phyloP scores from a whole-genome alignment of 2,888 invertebrate species.

The Temnothorax rugatulus region DNA sequence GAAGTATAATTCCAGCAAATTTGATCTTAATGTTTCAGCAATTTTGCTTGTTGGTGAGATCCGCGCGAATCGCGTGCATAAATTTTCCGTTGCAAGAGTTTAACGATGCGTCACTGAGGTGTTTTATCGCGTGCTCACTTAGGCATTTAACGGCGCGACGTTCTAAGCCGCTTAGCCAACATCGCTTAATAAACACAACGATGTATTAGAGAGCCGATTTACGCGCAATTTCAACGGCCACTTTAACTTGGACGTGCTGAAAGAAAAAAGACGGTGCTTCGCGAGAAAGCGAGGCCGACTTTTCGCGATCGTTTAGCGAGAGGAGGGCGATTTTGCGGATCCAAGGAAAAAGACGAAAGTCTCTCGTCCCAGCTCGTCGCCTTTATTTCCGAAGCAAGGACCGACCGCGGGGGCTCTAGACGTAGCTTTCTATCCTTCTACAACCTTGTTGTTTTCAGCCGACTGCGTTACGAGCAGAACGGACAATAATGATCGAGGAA shows the following conservation, averaged over 20 bases:
- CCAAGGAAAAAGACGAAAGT: conserved; percentile 1
- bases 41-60: neutral
- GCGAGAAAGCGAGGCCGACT: conserved; percentile 43
- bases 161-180: conserved; percentile 8
- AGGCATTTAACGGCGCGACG: conserved; percentile 12
- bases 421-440: conserved; percentile 79
- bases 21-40: neutral
- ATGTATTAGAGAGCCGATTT: conserved; percentile 16
- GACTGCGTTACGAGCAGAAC: conserved; percentile 74
- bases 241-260: conserved; percentile 5
- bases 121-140: conserved; percentile 36
- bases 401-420: conserved; percentile 66
- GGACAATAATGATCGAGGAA: conserved; percentile 70
- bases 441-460: conserved; percentile 85
- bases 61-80: neutral
- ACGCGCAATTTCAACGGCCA: neutral
- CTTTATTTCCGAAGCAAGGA: conserved; percentile 66
- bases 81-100: conserved; percentile 3
- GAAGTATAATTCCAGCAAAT: neutral
- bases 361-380: conserved; percentile 57
- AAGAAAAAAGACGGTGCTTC: neutral
- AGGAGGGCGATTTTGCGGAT: conserved; percentile 32
- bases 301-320: conserved; percentile 23
- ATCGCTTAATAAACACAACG: conserved; percentile 33
- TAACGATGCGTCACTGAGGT: neutral